Conservation (phyloP, 1,140 invertebrate species). For the Sarcophaga peregrina region DNA sequence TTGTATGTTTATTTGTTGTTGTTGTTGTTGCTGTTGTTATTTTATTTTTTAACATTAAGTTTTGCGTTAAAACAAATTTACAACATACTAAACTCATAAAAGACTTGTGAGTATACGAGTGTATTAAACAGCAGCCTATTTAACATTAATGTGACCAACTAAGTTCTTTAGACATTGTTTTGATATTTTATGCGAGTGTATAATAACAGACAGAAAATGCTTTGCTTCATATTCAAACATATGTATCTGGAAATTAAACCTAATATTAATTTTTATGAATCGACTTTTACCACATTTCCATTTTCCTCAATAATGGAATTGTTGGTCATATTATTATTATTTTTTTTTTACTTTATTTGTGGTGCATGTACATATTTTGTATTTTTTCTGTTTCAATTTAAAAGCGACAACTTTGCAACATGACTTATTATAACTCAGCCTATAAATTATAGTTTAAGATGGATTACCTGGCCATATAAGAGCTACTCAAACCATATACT, state of each 20-base stretch:
- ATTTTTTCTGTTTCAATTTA: neutral
- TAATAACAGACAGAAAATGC: too few relatives aligned
- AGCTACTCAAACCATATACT: neutral
- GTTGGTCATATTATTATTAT: too few relatives aligned
- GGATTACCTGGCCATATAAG: constrained; percentile 33
- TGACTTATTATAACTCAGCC: constrained; percentile 3
- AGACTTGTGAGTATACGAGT: neutral
- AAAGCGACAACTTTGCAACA: constrained; percentile 21
- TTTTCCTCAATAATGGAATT: too few relatives aligned
- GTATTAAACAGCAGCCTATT: neutral
- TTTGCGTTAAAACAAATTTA: constrained; percentile 36
- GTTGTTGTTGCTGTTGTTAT: neutral
- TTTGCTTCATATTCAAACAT: too few relatives aligned
- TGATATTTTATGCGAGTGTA: neutral
- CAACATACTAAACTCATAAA: neutral
- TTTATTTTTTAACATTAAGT: constrained; percentile 1
- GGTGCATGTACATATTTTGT: too few relatives aligned
- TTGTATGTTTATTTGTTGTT: neutral
- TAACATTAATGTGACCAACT: neutral
- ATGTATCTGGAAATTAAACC: too few relatives aligned
- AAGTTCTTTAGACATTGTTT: neutral
- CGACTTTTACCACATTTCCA: too few relatives aligned
- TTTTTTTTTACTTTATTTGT: too few relatives aligned
- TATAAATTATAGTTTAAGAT: constrained; percentile 41
- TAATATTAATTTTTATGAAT: too few relatives aligned